Evolutionary conservation across 2,113 vertebrate genomes (phyloP).

Genomic region (Aphyosemion australe): DNA sequence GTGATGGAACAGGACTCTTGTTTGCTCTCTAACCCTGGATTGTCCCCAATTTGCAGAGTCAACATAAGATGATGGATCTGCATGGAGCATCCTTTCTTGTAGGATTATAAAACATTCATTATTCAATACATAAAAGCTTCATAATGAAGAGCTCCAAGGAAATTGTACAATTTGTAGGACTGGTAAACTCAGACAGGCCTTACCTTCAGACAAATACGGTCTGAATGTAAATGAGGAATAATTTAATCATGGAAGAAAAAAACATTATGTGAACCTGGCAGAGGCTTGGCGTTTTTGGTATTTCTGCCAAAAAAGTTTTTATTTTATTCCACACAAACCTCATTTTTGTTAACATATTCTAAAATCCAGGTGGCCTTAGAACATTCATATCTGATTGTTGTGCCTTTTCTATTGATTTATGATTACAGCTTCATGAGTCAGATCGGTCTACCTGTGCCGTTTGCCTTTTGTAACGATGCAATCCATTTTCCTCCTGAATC

Average conservation of each 20-base stretch:
- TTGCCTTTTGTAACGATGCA: no score
- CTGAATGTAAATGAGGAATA: not conserved
- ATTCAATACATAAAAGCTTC: conserved; percentile 35
- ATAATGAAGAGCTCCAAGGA: conserved; percentile 1
- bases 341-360: not conserved
- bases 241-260: not conserved
- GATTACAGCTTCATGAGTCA: no score
- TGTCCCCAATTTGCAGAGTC: conserved; percentile 34
- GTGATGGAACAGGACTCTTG: conserved; percentile 28
- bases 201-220: not conserved
- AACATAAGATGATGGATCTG: conserved; percentile 26
- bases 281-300: not conserved
- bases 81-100: conserved; percentile 17
- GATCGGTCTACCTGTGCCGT: no score
- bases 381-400: no score
- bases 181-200: conserved; percentile 6
- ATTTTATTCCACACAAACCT: not conserved
- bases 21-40: conserved; percentile 39
- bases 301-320: not conserved
- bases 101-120: conserved; percentile 25
- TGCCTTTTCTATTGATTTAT: no score
- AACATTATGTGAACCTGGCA: not conserved
- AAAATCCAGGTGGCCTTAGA: no score
- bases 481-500: not conserved
- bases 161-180: conserved; percentile 9